Base-by-base conservation (phyloP, 2,888 invertebrate species). In the Dione juno region DNA sequence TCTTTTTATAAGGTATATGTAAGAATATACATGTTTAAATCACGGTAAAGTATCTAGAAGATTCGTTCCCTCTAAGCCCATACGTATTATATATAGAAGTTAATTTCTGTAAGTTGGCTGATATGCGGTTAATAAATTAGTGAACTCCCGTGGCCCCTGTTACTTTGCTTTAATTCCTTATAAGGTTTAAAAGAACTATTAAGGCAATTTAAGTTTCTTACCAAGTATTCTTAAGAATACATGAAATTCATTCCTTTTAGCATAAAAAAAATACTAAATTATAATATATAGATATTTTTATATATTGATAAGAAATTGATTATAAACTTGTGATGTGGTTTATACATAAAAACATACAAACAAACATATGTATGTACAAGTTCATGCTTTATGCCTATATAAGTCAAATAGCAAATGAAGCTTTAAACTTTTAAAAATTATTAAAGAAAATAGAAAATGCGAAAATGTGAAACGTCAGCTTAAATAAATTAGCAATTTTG, bases 81-180 rank as follows among this genome's bases (percentile, higher is more conserved):
- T 87, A 86, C 86, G 85, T 87, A 90, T 88, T 90, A 89, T 85
- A 11, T 40, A 82, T 82, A 82, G 82, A 90, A 86, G 88, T 89
- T 92, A 92, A 92, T 92, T 92, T 88, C 84, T 92, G 86, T 90
- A 88, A 85, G 87, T 85, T 83, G 83, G 82, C 78, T 80, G 86
- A 88, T 90, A 84, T 82, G 83, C 84, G 85, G 88, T 90, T 92
- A 92, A 92, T 92, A 93, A 92, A 93, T 92, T 92, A 92, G 90
- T 87, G 77, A 80, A 78, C 77, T 81, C 78, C 81, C 80, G 79
- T 78, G 80, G 78, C 85, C 86, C 85, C 85, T 84, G 85, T 84
- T 87, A 86, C 87, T 87, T 86, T 86, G 73, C 70, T 75, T 74
- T 72, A 70, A 70, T 72, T 74, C 69, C 80, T 67, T 53, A 64